phyloP scores from a whole-genome alignment of 2,888 invertebrate species.

The Mesorhabditis sp. region DNA sequence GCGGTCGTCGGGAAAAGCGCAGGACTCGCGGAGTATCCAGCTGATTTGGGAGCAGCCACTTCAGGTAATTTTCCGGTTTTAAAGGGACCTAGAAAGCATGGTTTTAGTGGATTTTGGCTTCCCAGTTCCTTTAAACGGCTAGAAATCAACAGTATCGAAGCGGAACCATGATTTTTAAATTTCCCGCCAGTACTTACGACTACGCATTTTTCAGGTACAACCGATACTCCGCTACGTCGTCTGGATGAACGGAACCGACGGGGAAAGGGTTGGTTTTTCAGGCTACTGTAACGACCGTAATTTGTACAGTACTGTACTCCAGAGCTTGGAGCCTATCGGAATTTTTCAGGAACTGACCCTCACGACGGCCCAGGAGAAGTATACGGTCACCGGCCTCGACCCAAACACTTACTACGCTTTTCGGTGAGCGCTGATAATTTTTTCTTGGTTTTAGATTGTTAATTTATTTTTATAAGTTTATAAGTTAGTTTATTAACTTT shows the following conservation, averaged over 20 bases:
- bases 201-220: not conserved
- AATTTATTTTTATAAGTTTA: constrained; percentile 5
- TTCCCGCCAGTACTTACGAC: not conserved
- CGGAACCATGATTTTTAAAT: not conserved
- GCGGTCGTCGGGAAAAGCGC: constrained; percentile 78
- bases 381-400: constrained; percentile 80
- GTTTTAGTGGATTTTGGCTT: no score
- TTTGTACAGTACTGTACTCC: no score
- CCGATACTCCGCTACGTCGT: not conserved
- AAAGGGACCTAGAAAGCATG: no score
- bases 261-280: not conserved
- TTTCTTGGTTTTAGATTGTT: not conserved
- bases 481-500: not conserved
- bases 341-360: constrained; percentile 33
- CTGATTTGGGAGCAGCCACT: constrained; percentile 84
- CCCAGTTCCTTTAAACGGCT: no score
- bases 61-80: not conserved
- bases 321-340: no score
- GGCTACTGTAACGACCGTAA: no score
- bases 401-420: constrained; percentile 94
- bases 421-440: constrained; percentile 22
- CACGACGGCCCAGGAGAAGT: constrained; percentile 42
- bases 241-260: constrained; percentile 2
- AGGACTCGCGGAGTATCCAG: constrained; percentile 83
- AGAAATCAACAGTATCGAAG: no score